phyloP scores from a whole-genome alignment of 2,113 vertebrate species.

The Andinoacara biseriatus region DNA sequence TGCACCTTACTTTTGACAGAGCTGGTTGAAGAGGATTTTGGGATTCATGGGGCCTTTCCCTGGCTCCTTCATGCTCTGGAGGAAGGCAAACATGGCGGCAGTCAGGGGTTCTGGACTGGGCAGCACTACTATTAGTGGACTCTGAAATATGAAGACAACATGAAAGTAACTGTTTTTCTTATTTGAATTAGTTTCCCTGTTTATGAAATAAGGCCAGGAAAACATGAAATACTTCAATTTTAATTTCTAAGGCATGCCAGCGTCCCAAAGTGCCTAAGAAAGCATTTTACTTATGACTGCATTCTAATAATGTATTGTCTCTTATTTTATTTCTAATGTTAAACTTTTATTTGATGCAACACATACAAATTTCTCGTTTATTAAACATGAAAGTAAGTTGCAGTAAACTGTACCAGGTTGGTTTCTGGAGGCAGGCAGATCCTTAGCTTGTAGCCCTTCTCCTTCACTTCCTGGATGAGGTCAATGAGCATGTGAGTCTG shows the following conservation, averaged over 20 bases:
- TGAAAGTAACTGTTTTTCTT: neutral
- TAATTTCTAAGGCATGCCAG: neutral
- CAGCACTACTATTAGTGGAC: conserved; percentile 86
- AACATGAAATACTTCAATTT: neutral
- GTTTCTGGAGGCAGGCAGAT: conserved; percentile 85
- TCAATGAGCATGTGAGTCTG: conserved; percentile 95
- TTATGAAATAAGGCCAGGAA: neutral
- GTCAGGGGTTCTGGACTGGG: conserved; percentile 92
- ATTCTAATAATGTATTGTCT: no score
- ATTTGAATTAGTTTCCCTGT: neutral
- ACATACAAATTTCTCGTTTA: neutral
- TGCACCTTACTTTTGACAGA: conserved; percentile 93
- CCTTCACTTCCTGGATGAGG: conserved; percentile 92
- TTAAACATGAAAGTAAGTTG: neutral
- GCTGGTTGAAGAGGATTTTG: conserved; percentile 95
- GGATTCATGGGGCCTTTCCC: conserved; percentile 92
- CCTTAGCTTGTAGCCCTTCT: conserved; percentile 92
- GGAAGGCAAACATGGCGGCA: conserved; percentile 95
- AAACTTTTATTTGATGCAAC: no score
- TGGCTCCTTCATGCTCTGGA: conserved; percentile 93
- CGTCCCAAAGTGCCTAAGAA: no score
- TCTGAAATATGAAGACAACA: conserved; percentile 73
- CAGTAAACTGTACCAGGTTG: conserved; percentile 82
- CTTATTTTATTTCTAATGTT: no score
- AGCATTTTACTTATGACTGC: no score